Percentiles rank a stretch among this genome's conserved stretches.
Evolutionary conservation across 2,888 invertebrate species (phyloP).

Genomic region (Andrena bucephala): DNA sequence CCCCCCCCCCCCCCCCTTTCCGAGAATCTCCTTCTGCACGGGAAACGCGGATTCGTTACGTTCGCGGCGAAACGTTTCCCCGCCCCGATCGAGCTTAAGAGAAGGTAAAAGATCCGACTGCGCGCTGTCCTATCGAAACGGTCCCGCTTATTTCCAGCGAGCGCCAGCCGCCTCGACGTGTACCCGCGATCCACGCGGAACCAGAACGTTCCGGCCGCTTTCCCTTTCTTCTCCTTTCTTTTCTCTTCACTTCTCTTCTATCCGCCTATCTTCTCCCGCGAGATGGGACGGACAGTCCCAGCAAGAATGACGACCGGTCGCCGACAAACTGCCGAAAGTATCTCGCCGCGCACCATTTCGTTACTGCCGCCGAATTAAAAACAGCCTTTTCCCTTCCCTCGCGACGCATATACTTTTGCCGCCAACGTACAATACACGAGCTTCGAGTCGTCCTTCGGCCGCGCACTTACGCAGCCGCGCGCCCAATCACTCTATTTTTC

Average conservation of each 20-base stretch:
- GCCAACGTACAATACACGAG: background rate
- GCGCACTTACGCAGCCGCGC: background rate
- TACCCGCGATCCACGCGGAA: background rate
- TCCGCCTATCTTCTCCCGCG: background rate
- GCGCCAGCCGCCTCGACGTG: background rate
- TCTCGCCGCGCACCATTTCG: background rate
- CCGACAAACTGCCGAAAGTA: slow-evolving; percentile 20
- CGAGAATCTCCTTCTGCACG: slow-evolving; percentile 24
- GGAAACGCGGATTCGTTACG: slow-evolving; percentile 32
- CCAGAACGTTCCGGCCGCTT: slow-evolving; percentile 1
- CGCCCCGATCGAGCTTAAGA: slow-evolving; percentile 48
- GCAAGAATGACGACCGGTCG: background rate
- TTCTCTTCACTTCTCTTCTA: background rate
- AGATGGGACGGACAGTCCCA: background rate
- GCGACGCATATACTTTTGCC: background rate
- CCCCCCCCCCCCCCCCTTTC: slow-evolving; percentile 31
- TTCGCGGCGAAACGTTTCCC: slow-evolving; percentile 36
- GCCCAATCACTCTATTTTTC: slow-evolving; percentile 38
- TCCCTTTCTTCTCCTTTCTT: background rate
- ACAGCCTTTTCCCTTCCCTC: background rate
- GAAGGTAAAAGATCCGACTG: slow-evolving; percentile 6
- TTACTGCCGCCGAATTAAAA: slow-evolving; percentile 19
- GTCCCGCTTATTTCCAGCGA: slow-evolving; percentile 2
- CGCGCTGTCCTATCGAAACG: background rate
- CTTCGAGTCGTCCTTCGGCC: slow-evolving; percentile 20